phyloP scores from a whole-genome alignment of 2,888 invertebrate species.

The Gryllus longicercus region DNA sequence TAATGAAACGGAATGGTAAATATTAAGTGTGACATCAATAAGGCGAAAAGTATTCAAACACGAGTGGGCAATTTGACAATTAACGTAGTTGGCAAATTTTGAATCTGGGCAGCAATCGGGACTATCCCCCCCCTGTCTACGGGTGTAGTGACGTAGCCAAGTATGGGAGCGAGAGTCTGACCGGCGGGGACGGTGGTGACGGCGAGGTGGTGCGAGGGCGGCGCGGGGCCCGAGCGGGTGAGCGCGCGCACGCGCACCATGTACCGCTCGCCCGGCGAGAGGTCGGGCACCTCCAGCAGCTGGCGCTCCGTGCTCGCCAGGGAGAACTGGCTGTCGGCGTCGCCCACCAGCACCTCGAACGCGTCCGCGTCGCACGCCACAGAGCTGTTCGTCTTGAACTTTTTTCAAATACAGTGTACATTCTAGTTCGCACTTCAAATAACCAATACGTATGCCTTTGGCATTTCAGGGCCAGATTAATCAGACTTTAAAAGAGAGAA shows the following conservation, averaged over 20 bases:
- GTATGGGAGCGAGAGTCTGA: neutral
- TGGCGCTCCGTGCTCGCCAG: conserved; percentile 35
- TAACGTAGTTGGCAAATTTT: too few relatives aligned
- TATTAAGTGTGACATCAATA: too few relatives aligned
- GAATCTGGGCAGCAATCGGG: too few relatives aligned
- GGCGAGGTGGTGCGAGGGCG: neutral
- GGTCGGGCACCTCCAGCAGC: conserved; percentile 35
- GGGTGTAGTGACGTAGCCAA: too few relatives aligned
- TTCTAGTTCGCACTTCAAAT: too few relatives aligned
- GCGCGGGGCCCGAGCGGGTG: conserved; percentile 36
- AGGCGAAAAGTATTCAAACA: too few relatives aligned
- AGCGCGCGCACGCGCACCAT: conserved; percentile 38
- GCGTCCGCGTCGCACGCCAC: conserved; percentile 36
- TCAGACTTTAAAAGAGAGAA: too few relatives aligned
- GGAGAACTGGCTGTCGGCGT: conserved; percentile 37
- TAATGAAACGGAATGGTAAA: too few relatives aligned
- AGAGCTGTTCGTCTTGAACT: conserved; percentile 37
- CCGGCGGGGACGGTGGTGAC: conserved; percentile 36
- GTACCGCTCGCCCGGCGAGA: conserved; percentile 35
- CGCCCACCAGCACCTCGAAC: conserved; percentile 37
- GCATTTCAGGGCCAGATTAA: too few relatives aligned
- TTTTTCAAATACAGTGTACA: neutral
- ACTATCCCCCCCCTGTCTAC: too few relatives aligned
- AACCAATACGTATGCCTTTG: too few relatives aligned
- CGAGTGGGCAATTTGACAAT: too few relatives aligned